These are phyloP conservation scores for Tragelaphus strepsiceros DNA, from an alignment of 2,113 vertebrate species.

Conservation along the genomic window DNA sequence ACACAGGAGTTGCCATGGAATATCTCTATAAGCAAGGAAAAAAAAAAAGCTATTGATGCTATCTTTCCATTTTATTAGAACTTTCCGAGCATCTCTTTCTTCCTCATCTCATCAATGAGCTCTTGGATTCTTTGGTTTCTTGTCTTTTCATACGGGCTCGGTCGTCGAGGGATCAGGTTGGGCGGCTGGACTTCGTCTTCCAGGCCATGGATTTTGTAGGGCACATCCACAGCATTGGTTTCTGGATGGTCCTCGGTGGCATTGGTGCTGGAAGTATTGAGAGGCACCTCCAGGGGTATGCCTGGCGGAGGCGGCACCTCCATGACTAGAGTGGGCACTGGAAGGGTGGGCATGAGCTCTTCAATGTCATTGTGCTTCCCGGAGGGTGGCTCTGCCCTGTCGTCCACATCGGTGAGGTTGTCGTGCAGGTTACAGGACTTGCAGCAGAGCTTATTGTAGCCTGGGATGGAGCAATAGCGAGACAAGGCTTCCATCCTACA, in stretches of 20 bases:
- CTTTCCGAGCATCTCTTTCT: slow-evolving; percentile 86
- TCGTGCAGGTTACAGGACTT: slow-evolving; percentile 85
- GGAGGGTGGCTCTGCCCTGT: slow-evolving; percentile 28
- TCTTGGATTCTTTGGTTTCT: slow-evolving; percentile 96
- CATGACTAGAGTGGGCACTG: neutral
- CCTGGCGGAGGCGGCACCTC: neutral
- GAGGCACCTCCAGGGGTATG: slow-evolving; percentile 49
- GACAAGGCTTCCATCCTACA: slow-evolving; percentile 92
- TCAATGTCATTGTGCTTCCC: slow-evolving; percentile 75
- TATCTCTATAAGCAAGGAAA: slow-evolving; percentile 89
- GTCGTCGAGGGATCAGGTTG: slow-evolving; percentile 88
- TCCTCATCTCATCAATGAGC: slow-evolving; percentile 91
- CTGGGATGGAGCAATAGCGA: slow-evolving; percentile 91
- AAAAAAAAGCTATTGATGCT: slow-evolving; percentile 66
- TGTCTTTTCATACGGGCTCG: slow-evolving; percentile 87
- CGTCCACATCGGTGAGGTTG: slow-evolving; percentile 54
- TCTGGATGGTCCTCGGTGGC: slow-evolving; percentile 82
- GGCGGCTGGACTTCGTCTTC: slow-evolving; percentile 86
- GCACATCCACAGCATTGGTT: slow-evolving; percentile 87
- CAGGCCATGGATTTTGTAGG: slow-evolving; percentile 77
- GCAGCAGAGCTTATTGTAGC: slow-evolving; percentile 93
- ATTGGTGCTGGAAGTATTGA: slow-evolving; percentile 62
- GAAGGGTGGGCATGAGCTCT: slow-evolving; percentile 71
- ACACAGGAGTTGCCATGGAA: slow-evolving; percentile 64
- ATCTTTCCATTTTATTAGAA: slow-evolving; percentile 81